Evolutionary conservation across 2,113 vertebrate species (phyloP).

Genomic region (Anthoscopus minutus): DNA sequence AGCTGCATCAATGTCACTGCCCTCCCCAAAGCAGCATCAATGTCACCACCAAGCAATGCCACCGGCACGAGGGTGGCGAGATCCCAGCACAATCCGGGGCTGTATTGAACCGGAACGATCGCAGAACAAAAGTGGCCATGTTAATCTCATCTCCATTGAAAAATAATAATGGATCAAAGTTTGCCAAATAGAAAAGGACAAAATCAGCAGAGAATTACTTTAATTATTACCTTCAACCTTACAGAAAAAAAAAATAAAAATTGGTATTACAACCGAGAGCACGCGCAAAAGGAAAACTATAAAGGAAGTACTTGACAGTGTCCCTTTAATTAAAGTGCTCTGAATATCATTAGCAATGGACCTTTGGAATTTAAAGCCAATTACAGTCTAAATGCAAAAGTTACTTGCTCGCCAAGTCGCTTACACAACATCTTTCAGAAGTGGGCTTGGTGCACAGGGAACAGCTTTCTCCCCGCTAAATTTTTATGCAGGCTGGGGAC

Average conservation of each 20-base stretch:
- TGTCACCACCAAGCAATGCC: background rate
- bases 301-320: conserved; percentile 54
- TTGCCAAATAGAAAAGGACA: conserved; percentile 62
- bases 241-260: background rate
- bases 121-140: background rate
- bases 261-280: conserved; percentile 10
- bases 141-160: conserved; percentile 42
- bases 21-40: background rate
- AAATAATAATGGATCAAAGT: conserved; percentile 60
- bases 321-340: conserved; percentile 59
- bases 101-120: background rate
- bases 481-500: background rate
- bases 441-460: background rate
- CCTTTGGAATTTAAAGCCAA: conserved; percentile 53
- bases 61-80: background rate
- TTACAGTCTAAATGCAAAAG: conserved; percentile 34
- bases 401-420: background rate
- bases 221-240: conserved; percentile 66
- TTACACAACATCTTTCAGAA: background rate
- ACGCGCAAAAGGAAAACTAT: conserved; percentile 14
- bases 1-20: background rate
- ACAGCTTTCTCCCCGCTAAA: background rate
- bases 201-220: conserved; percentile 65
- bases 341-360: conserved; percentile 51
- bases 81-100: background rate